A percentile compares a stretch with the other conserved stretches of the same genome.
Conservation (phyloP, 2,113 vertebrate genomes). For the Butorides virescens region DNA sequence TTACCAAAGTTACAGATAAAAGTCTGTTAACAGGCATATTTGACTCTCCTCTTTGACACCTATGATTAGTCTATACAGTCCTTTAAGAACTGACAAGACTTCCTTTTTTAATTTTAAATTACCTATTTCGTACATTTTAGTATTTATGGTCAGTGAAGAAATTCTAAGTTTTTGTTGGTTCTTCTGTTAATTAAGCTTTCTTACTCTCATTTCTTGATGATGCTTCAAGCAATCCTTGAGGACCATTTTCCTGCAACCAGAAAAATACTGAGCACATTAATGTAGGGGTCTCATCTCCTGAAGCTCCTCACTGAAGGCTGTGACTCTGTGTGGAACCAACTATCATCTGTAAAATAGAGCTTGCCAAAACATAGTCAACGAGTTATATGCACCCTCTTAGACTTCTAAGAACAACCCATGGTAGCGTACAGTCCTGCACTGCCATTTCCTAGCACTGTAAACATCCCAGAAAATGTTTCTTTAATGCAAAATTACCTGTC, state of each 20-base stretch:
- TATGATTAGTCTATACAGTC: neutral
- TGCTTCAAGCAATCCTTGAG: neutral
- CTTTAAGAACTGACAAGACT: neutral
- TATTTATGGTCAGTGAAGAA: neutral
- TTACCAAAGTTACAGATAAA: neutral
- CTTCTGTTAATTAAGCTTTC: neutral
- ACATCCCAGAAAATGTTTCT: neutral
- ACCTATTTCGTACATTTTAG: neutral
- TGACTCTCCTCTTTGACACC: neutral
- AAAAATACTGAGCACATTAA: neutral
- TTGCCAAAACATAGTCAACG: neutral
- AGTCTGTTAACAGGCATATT: neutral
- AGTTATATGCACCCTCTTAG: neutral
- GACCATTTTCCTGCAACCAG: neutral
- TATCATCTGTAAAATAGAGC: neutral
- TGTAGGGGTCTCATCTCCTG: neutral
- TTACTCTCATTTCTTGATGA: neutral
- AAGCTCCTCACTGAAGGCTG: neutral
- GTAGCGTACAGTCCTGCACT: neutral
- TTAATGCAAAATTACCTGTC: neutral
- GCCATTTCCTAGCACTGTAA: neutral
- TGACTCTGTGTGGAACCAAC: neutral
- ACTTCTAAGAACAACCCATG: neutral
- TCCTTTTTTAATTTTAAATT: neutral
- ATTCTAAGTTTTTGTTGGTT: neutral